These are phyloP conservation scores for Danio choprae DNA, from an alignment of 2,797 vertebrate species.

Conservation along the genomic window DNA sequence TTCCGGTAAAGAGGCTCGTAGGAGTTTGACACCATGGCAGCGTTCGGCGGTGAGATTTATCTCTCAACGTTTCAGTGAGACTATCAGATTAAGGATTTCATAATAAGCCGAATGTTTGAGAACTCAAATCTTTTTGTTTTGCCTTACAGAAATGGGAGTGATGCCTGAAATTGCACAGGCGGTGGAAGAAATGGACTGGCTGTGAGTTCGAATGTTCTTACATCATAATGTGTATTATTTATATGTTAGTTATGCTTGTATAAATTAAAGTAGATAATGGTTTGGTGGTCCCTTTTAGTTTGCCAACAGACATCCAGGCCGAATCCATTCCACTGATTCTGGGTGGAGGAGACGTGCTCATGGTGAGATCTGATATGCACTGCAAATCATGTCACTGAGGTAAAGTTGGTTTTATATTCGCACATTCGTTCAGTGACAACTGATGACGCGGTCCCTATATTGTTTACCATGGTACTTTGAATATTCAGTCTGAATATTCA, in stretches of 20 bases:
- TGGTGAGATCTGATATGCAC: constrained; percentile 78
- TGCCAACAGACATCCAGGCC: constrained; percentile 97
- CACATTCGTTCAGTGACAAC: too few species aligned
- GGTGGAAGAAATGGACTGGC: constrained; percentile 98
- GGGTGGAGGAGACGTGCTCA: constrained; percentile 96
- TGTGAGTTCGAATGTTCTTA: constrained; percentile 82
- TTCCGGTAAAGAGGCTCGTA: constrained; percentile 61
- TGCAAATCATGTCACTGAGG: not conserved
- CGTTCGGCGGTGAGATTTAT: constrained; percentile 75
- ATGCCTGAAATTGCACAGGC: constrained; percentile 98
- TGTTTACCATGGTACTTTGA: too few species aligned
- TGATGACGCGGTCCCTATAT: too few species aligned
- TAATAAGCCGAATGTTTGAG: not conserved
- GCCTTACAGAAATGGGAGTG: constrained; percentile 90
- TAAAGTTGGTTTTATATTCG: too few species aligned
- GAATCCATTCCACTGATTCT: constrained; percentile 96
- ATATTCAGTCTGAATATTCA: too few species aligned
- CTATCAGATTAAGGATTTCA: not conserved
- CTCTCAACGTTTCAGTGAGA: not conserved
- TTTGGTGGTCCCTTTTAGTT: constrained; percentile 71
- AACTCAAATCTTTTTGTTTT: constrained; percentile 32
- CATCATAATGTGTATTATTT: not conserved
- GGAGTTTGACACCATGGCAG: constrained; percentile 75
- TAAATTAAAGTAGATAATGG: not conserved
- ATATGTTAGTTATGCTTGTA: not conserved